phyloP scores from a whole-genome alignment of 2,888 invertebrate genomes.

The Agriopis leucophaearia region DNA sequence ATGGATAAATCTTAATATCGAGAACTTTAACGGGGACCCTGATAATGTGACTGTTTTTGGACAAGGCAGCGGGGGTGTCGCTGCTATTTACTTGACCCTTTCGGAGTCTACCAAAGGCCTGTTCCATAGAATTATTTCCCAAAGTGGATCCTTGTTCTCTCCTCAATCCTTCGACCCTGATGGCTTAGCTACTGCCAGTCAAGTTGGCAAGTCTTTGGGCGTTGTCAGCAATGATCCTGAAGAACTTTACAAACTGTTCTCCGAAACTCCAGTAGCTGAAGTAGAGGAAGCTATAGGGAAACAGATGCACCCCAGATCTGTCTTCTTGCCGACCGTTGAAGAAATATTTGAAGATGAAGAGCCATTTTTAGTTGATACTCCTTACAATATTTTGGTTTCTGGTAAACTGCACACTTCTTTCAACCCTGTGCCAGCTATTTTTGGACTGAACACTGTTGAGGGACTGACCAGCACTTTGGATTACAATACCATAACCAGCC shows the following conservation, averaged over 20 bases:
- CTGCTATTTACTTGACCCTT: slow-evolving; percentile 75
- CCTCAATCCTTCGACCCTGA: slow-evolving; percentile 71
- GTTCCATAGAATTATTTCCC: slow-evolving; percentile 74
- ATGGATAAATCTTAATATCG: slow-evolving; percentile 77
- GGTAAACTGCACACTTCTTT: slow-evolving; percentile 54
- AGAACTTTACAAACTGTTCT: slow-evolving; percentile 65
- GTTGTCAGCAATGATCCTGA: slow-evolving; percentile 63
- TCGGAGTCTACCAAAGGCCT: slow-evolving; percentile 75
- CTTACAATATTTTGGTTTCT: slow-evolving; percentile 72
- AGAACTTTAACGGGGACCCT: slow-evolving; percentile 71
- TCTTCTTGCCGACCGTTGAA: slow-evolving; percentile 76
- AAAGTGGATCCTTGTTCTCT: slow-evolving; percentile 73
- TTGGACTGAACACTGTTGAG: slow-evolving; percentile 85
- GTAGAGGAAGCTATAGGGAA: slow-evolving; percentile 76
- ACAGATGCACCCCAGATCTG: slow-evolving; percentile 76
- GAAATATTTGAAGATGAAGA: slow-evolving; percentile 70
- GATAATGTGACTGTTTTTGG: slow-evolving; percentile 81
- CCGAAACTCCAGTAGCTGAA: slow-evolving; percentile 62
- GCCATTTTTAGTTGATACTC: slow-evolving; percentile 75
- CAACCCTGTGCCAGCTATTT: slow-evolving; percentile 79
- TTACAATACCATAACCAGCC: slow-evolving; percentile 72
- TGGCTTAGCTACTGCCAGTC: slow-evolving; percentile 70
- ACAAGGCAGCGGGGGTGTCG: slow-evolving; percentile 77
- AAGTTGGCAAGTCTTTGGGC: slow-evolving; percentile 75
- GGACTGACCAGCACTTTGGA: slow-evolving; percentile 79